Percentiles rank a stretch among this genome's conserved stretches.
phyloP scores from a whole-genome alignment of 2,888 invertebrate genomes.

The Sinhomidia bicolor region DNA sequence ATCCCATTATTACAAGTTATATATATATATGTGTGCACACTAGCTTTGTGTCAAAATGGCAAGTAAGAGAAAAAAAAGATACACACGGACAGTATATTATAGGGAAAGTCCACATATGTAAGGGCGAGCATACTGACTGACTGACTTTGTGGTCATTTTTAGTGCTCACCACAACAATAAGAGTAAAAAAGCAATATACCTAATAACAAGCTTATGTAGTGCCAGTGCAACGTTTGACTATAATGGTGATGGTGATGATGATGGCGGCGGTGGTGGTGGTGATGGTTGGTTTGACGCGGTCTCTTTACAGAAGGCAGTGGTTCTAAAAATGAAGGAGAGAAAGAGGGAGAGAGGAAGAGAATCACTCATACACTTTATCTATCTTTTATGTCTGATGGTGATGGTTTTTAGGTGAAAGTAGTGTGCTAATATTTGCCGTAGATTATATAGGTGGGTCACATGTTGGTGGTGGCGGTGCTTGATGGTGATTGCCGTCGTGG shows the following conservation, averaged over 20 bases:
- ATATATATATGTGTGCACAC: not conserved
- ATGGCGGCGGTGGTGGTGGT: not conserved
- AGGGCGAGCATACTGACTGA: too few relatives aligned
- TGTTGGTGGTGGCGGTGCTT: conserved; percentile 1
- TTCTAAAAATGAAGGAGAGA: too few relatives aligned
- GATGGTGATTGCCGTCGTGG: conserved; percentile 2
- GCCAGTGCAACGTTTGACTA: not conserved
- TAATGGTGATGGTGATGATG: not conserved
- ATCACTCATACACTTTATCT: conserved; percentile 44
- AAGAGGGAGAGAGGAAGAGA: too few relatives aligned
- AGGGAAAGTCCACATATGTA: too few relatives aligned
- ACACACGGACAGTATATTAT: not conserved
- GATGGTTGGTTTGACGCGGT: not conserved
- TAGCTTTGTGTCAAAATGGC: not conserved
- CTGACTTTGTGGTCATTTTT: conserved; percentile 60
- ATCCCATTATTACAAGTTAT: not conserved
- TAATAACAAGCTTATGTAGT: not conserved
- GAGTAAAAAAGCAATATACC: conserved; percentile 21
- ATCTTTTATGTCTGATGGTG: conserved; percentile 40
- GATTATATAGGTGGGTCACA: conserved; percentile 37
- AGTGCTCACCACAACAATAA: conserved; percentile 59
- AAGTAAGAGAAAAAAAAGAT: not conserved
- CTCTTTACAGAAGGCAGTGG: not conserved
- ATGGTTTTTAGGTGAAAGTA: conserved; percentile 28
- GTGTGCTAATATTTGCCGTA: conserved; percentile 55